Evolutionary conservation across 2,888 invertebrate species (phyloP), one percentile per base, ranked within the genome.

Genomic region (Ochlodes sylvanus): DNA sequence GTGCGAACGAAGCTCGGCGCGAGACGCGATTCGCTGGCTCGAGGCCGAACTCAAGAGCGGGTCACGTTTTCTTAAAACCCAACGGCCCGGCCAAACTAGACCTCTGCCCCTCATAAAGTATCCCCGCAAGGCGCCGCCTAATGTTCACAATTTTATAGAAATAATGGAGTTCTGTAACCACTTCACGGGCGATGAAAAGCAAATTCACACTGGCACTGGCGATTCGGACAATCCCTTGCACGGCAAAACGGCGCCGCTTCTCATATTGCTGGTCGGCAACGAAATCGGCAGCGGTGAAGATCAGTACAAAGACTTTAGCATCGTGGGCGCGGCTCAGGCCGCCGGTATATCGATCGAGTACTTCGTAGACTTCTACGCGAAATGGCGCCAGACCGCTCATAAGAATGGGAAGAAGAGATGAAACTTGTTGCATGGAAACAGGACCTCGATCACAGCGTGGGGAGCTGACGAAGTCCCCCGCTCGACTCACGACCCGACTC

Each of bases 21-120:
- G 98, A 63, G 98, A 98, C 83, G 98, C 98, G 4, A 98, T 98
- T 70, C 96, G 98, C 74, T 99, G 98, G 98, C 92, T 99, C 72
- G 98, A 98, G 88, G 93, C 95, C 44, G 98, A 98, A 83, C 95
- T 98, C 73, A 96, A 96, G 75, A 96, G 96, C 72, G 98, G 98
- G 12, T 98, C 98, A 77, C 94, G 98, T 73, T 98, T 96, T 85
- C 94, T 98, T 78, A 94, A 98, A 74, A 96, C 98, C 0, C 98
- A 98, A 88, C 95, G 98, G 21, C 95, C 96, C 17, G 96, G 97
- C 70, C 98, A 99, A 87, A 95, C 96, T 32, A 93, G 96, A 60
- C 94, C 96, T 1, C 89, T 97, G 34, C 96, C 92, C 0, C 79
- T 96, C 93, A 86, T 92, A 52, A 89, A 89, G 70, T 87, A 87